phyloP scores from a whole-genome alignment of 2,888 invertebrate species.

The Adelognathus sp. region DNA sequence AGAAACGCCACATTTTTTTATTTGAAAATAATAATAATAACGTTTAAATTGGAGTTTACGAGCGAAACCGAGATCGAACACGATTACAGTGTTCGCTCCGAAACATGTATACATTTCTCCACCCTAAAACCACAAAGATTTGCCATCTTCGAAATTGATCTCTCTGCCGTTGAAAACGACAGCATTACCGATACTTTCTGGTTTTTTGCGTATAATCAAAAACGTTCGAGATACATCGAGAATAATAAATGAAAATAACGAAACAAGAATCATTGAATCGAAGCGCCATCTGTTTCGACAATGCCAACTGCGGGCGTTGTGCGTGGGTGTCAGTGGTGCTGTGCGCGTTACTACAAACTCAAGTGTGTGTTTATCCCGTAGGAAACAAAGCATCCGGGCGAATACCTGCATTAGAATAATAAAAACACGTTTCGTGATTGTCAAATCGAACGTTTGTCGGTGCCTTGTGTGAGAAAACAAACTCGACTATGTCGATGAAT shows the following conservation, averaged over 20 bases:
- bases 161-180: too few relatives aligned
- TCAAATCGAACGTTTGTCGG: background rate
- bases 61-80: too few relatives aligned
- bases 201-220: background rate
- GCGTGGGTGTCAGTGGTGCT: slow-evolving; percentile 9
- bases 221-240: too few relatives aligned
- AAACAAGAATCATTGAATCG: background rate
- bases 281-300: background rate
- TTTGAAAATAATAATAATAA: too few relatives aligned
- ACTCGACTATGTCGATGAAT: background rate
- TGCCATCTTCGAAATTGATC: too few relatives aligned
- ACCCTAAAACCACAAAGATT: too few relatives aligned
- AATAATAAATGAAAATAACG: background rate
- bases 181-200: too few relatives aligned
- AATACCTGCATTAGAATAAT: background rate
- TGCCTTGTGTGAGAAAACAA: background rate
- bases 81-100: too few relatives aligned
- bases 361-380: slow-evolving; percentile 29
- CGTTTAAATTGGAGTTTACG: too few relatives aligned
- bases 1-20: too few relatives aligned
- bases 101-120: too few relatives aligned
- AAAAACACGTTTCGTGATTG: slow-evolving; percentile 1
- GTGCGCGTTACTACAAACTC: slow-evolving; percentile 5
- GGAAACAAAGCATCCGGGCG: background rate
- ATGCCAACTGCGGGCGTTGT: slow-evolving; percentile 5